Base-by-base conservation (phyloP, 1,140 invertebrate species). In the Globodera rostochiensis region DNA sequence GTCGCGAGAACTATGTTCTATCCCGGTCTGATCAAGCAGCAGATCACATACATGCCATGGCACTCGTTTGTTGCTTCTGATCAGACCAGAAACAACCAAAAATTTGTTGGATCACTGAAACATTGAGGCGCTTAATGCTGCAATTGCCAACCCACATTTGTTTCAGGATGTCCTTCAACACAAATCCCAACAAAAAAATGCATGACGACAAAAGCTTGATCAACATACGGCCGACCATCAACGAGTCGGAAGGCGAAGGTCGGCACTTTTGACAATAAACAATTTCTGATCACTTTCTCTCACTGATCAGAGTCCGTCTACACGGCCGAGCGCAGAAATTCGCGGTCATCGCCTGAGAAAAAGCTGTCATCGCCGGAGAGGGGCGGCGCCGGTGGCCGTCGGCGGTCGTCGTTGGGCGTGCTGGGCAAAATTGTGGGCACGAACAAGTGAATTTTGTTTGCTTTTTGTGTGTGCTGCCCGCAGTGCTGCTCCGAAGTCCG, bases 121-220 rank as follows among this genome's bases (percentile, higher is more conserved):
- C 3, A 36, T 36, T 36, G 36, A 36, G 36, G 36, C 36, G 36
- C 36, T 36, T 2, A 36, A 53, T 53, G 50, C 50, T 53, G 36
- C 36, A 53, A 53, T 6, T 53, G 4, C 50, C 50, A 11, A 7
- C 50, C 7, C 11, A 9, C 50, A 53, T 53, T 36, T 53, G 50
- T 57, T 76, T 76, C 19, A 76, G 74, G 47, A 78, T 78, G 77
- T 78, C 77, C 6, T 78, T 78, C 77, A 78, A 78, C 53, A 71
- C 77, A 69, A 78, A 78, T 45, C 77, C 77, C 49, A 78, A 78
- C 64, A 78, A 78, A 69, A 78, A 78, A 47, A 69, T 64, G 21
- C 49, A 53, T 13, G 77, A 78, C 49, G 77, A 78, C 70, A 78
- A 69, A 21, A 66, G 25, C 25, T 47, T 78, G 70, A 78, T 78